Percentiles rank a stretch among this genome's conserved stretches.
Evolutionary conservation across 2,797 vertebrate species (phyloP).

Genomic region (Anguilla marmorata): DNA sequence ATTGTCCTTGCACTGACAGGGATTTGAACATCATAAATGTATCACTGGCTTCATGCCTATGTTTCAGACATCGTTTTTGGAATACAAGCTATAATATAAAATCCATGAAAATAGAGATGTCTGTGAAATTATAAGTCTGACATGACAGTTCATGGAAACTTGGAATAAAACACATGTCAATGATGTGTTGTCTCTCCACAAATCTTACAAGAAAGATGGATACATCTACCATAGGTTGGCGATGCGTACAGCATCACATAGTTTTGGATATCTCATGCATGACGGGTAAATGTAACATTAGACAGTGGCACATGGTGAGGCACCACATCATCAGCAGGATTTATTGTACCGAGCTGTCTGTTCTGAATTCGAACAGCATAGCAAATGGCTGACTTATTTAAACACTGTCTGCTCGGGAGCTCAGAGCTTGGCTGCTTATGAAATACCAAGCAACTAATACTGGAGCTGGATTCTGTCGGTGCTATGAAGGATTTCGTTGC

Average conservation of each 20-base stretch:
- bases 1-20: background rate
- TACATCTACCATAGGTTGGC: background rate
- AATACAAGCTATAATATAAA: background rate
- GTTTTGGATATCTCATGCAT: constrained; percentile 16
- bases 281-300: constrained; percentile 12
- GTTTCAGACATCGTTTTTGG: background rate
- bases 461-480: background rate
- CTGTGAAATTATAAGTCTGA: background rate
- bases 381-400: background rate
- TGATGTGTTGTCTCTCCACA: background rate
- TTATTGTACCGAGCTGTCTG: background rate
- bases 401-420: background rate
- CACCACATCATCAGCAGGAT: constrained; percentile 13
- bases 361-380: background rate
- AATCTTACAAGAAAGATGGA: background rate
- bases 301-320: background rate
- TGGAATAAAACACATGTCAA: background rate
- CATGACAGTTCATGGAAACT: background rate
- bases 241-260: background rate
- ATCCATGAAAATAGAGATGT: background rate
- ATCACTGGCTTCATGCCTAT: background rate
- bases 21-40: background rate
- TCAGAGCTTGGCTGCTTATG: background rate
- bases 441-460: background rate
- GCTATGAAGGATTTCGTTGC: background rate